Evolutionary conservation across 2,113 vertebrate species (phyloP), one percentile per base, ranked within the genome.

Genomic region (Peucedramus taeniatus): DNA sequence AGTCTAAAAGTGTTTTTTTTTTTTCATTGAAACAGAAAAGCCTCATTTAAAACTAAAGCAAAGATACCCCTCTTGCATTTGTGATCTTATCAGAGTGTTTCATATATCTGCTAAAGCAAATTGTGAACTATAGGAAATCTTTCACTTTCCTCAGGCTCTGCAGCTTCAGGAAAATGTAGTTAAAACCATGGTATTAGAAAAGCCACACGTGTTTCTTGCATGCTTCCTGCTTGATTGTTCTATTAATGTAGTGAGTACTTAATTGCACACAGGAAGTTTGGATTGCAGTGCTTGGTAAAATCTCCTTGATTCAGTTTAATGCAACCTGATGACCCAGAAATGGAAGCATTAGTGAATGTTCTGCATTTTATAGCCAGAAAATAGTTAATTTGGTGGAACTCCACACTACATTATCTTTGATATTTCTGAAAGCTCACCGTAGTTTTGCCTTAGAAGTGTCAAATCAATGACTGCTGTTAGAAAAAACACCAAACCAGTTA

Each of bases 351-450:
- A 92, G 40, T 44, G n/a, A 82, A 76, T 53, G 31, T 70, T 66
- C 30, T 87, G 56, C 77, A 87, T 64, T 87, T 77, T 87, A 61
- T 60, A 79, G 53, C 28, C 49, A 70, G 51, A 91, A 78, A 82
- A 68, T 65, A 44, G 40, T 93, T 93, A 56, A 50, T 94, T 79
- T 79, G 85, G 47, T 94, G 84, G 51, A 93, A 93, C 61, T 91
- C 61, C 61, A 84, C 35, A 39, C 31, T 89, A 16, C 13, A 21
- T 83, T 91, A 86, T 87, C 74, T 75, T 71, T 72, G 65, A 56
- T 94, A 70, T 64, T 95, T 86, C 47, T 94, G 76, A 89, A 92
- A 68, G 51, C 28, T 83, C 60, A 77, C 33, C 6, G 3, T 78
- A 31, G 27, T 27, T 93, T 94, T 87, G 44, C 56, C 44, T 68